These are phyloP conservation scores for Trichopoda pennipes DNA, from an alignment of 2,888 invertebrate species.

Conservation along the genomic window DNA sequence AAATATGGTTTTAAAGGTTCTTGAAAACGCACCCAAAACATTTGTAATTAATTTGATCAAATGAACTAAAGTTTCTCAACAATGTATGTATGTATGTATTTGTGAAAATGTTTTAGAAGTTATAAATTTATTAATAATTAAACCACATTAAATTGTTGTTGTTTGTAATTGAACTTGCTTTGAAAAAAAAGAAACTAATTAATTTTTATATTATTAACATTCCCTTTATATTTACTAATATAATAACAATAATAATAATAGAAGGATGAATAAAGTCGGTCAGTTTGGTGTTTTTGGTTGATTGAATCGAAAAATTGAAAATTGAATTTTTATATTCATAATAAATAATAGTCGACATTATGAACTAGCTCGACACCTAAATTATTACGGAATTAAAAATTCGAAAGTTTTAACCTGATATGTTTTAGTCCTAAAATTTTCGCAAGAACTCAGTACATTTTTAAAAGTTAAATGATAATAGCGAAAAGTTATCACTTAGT, in stretches of 20 bases:
- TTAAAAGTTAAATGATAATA: no score
- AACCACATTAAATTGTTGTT: conserved; percentile 14
- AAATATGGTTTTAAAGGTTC: conserved; percentile 46
- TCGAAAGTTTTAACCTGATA: no score
- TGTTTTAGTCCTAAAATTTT: no score
- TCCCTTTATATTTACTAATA: conserved; percentile 45
- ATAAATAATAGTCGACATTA: conserved; percentile 15
- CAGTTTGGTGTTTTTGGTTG: conserved; percentile 25
- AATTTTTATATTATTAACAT: conserved; percentile 64
- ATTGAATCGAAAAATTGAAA: conserved; percentile 8
- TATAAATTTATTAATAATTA: conserved; percentile 59
- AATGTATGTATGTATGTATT: conserved; percentile 55
- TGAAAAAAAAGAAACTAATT: conserved; percentile 38
- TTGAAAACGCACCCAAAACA: conserved; percentile 21
- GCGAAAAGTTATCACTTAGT: no score
- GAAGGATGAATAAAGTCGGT: conserved; percentile 37
- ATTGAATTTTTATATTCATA: neutral
- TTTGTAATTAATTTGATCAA: conserved; percentile 24
- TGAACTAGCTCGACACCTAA: no score
- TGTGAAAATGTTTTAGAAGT: conserved; percentile 9
- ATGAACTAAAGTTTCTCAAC: conserved; percentile 41
- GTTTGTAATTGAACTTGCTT: conserved; percentile 24
- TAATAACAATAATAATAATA: conserved; percentile 12
- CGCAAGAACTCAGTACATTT: no score
- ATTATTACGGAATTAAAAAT: no score